Conservation (phyloP, 1,140 invertebrate genomes). For the Argopecten irradians region DNA sequence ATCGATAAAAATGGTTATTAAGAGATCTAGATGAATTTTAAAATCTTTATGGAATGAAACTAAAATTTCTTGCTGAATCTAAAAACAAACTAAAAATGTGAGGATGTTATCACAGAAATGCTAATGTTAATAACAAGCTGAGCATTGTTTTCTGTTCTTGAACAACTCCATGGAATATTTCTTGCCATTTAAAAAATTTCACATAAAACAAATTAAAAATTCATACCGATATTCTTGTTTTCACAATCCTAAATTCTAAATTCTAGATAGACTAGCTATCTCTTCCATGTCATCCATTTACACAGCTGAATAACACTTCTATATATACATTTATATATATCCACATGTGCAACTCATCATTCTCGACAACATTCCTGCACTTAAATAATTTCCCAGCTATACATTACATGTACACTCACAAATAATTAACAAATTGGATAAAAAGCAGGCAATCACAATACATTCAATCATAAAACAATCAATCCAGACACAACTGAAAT, state of each 20-base stretch:
- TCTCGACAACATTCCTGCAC: not conserved
- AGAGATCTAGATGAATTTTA: not conserved
- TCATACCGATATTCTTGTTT: not conserved
- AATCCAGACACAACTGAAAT: not conserved
- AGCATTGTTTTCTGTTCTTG: not conserved
- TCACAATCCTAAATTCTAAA: not conserved
- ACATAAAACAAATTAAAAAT: not conserved
- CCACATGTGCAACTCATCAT: not conserved
- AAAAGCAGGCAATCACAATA: not conserved
- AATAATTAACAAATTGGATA: constrained; percentile 4
- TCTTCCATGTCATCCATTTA: not conserved
- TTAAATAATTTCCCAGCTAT: not conserved
- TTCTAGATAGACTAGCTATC: constrained; percentile 5
- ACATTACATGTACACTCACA: not conserved
- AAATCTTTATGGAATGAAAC: not conserved
- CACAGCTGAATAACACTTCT: not conserved
- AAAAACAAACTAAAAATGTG: not conserved
- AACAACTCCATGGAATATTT: constrained; percentile 7
- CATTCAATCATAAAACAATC: not conserved
- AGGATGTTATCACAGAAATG: not conserved
- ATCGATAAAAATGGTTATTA: not conserved
- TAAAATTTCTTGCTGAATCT: not conserved
- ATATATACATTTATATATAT: not conserved
- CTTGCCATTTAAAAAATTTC: not conserved
- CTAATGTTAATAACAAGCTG: not conserved